Base-by-base conservation (phyloP, 2,797 vertebrate genomes). In the Orestias chungarensis region DNA sequence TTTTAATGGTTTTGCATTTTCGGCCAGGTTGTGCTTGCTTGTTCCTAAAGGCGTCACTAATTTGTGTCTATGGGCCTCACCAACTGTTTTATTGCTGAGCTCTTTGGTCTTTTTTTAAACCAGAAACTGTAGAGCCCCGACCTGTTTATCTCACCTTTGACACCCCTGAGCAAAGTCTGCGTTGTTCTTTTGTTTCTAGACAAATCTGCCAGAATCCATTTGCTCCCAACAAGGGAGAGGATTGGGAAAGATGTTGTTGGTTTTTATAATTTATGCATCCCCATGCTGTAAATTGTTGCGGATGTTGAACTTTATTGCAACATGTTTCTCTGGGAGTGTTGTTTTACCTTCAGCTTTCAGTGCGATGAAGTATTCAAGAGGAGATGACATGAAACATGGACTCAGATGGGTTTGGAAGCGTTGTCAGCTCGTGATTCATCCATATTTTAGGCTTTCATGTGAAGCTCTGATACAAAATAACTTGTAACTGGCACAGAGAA, bases 71-170 rank as follows among this genome's bases (percentile, higher is more conserved):
- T 14, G 5, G 15, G 23, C 11, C 38, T 14, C 35, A 25, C 38
- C 59, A n/a, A 12, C 11, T 11, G 10, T 40, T 54, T 20, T 42
- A 64, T 15, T 38, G 40, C 50, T 25, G 38, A 79, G 67, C 75
- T 70, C 70, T 78, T 47, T 79, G 71, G 49, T 80, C 70, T 81
- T 61, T 77, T 81, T 77, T 77, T 70, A 77, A 72, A 23, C 1
- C 40, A 47, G 64, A 31, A 73, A 38, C 38, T n/a, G n/a, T n/a
- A n/a, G n/a, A n/a, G n/a, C n/a, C n/a, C n/a, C n/a, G n/a, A n/a
- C n/a, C n/a, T n/a, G n/a, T n/a, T 52, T 52, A 4, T 52, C 27
- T 52, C n/a, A 52, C 50, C 50, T 52, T 27, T 52, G 50, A 52
- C 50, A 38, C 65, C 14, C 9, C 42, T 73, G 18, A 74, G 65